Base-by-base conservation (phyloP, 2,888 invertebrate species). In the Mylabris sibirica region DNA sequence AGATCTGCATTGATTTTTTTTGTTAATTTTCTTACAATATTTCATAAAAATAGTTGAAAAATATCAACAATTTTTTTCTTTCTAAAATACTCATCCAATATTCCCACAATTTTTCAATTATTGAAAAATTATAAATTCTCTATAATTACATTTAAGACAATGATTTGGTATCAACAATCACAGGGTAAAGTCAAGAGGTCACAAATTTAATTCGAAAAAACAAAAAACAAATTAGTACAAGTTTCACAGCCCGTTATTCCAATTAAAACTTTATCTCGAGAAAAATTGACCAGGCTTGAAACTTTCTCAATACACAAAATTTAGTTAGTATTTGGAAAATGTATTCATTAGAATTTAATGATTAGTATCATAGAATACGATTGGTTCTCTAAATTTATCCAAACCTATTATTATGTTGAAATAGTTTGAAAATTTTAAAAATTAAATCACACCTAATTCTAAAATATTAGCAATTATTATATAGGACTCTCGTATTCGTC, bases 161-260 rank as follows among this genome's bases (percentile, higher is more conserved):
- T 63, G 12, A 59, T 64, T 70, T 67, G 60, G 65, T 34, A 64
- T 70, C 61, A 66, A 70, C 70, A 70, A 70, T 67, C 70, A 67
- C 67, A 65, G 65, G 63, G 64, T 63, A n/a, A 17, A 65, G 17
- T 17, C 35, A 69, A 14, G 30, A 57, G 49, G 49, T 53, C 49
- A 53, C 49, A 57, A 20, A 49, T 49, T 49, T 44, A 5, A 44
- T 44, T 20, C 44, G 4, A 44, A 12, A 4, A 41, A n/a, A 35
- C 3, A 14, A n/a, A 64, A 64, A 68, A 68, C 53, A 68, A 64
- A 30, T 67, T 61, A 41, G 20, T 53, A 60, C 53, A 66, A 17
- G 57, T 57, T 57, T 57, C 57, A 57, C 57, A 57, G 57, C 57
- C 57, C 57, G 57, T 57, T 57, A 30, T 14, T 4, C 11, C 9